phyloP scores from a whole-genome alignment of 2,113 vertebrate species.

The Sarotherodon lohbergeri region DNA sequence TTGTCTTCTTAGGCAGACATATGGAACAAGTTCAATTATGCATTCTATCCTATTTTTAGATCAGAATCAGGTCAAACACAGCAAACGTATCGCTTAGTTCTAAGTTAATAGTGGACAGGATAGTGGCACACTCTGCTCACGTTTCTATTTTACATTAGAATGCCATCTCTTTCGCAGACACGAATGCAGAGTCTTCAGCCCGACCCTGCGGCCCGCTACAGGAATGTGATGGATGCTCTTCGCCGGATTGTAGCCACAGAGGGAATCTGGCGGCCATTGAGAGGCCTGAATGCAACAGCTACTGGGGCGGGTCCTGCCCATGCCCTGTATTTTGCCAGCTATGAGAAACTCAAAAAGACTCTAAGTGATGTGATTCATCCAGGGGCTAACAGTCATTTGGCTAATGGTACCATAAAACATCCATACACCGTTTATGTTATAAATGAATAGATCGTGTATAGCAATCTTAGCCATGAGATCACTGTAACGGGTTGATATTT shows the following conservation, averaged over 20 bases:
- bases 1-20: neutral
- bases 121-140: neutral
- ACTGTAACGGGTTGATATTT: neutral
- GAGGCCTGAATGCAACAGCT: conserved; percentile 90
- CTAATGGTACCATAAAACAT: conserved; percentile 85
- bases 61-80: neutral
- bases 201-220: conserved; percentile 89
- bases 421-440: neutral
- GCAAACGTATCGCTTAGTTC: neutral
- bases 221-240: conserved; percentile 93
- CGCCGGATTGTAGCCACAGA: conserved; percentile 88
- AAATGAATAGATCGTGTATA: neutral
- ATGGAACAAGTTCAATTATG: neutral
- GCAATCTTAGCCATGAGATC: neutral
- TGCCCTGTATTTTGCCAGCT: conserved; percentile 97
- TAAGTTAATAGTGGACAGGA: neutral
- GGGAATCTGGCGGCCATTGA: conserved; percentile 91
- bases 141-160: neutral
- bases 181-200: conserved; percentile 97
- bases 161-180: conserved; percentile 72
- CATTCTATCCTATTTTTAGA: neutral
- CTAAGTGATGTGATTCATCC: conserved; percentile 94
- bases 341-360: conserved; percentile 98
- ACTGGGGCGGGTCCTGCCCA: conserved; percentile 92
- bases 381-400: conserved; percentile 98